Conservation (phyloP, 2,797 vertebrate species). For the Poeciliopsis turneri region DNA sequence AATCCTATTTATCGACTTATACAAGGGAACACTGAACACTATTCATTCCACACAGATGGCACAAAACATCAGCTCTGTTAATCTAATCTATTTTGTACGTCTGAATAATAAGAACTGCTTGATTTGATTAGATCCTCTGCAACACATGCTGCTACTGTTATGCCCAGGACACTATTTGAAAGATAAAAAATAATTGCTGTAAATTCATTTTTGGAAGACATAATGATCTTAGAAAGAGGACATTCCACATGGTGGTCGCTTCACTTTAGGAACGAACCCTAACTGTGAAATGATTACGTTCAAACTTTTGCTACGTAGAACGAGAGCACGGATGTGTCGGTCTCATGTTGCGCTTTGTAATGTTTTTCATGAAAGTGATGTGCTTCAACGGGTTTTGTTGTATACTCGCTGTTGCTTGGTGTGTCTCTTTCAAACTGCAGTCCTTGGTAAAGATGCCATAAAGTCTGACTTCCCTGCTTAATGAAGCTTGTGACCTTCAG, state of each 20-base stretch:
- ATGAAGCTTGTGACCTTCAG: constrained; percentile 36
- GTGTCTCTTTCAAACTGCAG: neutral
- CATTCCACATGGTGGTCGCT: neutral
- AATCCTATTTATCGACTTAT: neutral
- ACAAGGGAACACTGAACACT: neutral
- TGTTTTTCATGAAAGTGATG: neutral
- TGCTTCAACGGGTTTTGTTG: neutral
- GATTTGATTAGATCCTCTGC: neutral
- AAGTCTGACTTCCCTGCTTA: constrained; percentile 29
- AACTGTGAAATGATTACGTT: neutral
- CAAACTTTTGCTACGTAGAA: neutral
- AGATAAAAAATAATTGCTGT: neutral
- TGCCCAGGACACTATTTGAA: neutral
- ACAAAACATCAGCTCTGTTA: neutral
- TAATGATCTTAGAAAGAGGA: neutral
- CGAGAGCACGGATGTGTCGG: neutral
- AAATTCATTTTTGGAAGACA: neutral
- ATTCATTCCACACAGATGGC: neutral
- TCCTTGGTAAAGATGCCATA: constrained; percentile 28
- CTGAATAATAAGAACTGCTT: neutral
- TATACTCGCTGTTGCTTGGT: neutral
- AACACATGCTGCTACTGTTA: neutral
- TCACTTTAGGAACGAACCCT: neutral
- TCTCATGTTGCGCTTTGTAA: neutral
- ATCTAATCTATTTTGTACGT: neutral